Evolutionary conservation across 2,113 vertebrate species (phyloP).

Genomic region (Dromiciops gliroides): DNA sequence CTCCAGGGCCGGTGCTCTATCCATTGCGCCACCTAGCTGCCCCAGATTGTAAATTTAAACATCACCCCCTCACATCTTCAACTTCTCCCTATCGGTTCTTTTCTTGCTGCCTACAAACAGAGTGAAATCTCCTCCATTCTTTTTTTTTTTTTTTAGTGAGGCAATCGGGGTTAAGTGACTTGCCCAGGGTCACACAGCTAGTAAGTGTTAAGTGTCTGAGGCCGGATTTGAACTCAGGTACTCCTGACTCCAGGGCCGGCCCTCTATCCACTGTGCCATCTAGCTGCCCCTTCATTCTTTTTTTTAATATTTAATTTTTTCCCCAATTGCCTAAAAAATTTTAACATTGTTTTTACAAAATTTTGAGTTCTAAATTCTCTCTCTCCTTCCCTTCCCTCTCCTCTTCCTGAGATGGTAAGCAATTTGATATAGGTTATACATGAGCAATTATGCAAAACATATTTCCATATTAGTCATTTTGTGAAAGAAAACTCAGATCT

Average conservation of each 20-base stretch:
- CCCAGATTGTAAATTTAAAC: neutral
- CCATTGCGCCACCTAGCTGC: too few relatives aligned
- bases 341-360: neutral
- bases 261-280: too few relatives aligned
- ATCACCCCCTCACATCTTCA: neutral
- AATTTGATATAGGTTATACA: neutral
- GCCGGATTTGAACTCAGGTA: too few relatives aligned
- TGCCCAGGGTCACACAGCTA: too few relatives aligned
- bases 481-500: neutral
- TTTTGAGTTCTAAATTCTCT: neutral
- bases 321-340: neutral
- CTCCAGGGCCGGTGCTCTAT: too few relatives aligned
- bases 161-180: too few relatives aligned
- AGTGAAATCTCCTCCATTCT: neutral
- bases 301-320: neutral
- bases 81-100: neutral
- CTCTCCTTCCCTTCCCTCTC: neutral
- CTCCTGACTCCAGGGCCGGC: too few relatives aligned
- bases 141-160: too few relatives aligned
- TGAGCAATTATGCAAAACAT: neutral
- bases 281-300: neutral
- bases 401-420: neutral
- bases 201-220: too few relatives aligned
- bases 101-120: neutral
- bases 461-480: neutral